Evolutionary conservation across 2,888 invertebrate species (phyloP), one percentile per base, ranked within the genome.

Genomic region (Erebia epiphron): DNA sequence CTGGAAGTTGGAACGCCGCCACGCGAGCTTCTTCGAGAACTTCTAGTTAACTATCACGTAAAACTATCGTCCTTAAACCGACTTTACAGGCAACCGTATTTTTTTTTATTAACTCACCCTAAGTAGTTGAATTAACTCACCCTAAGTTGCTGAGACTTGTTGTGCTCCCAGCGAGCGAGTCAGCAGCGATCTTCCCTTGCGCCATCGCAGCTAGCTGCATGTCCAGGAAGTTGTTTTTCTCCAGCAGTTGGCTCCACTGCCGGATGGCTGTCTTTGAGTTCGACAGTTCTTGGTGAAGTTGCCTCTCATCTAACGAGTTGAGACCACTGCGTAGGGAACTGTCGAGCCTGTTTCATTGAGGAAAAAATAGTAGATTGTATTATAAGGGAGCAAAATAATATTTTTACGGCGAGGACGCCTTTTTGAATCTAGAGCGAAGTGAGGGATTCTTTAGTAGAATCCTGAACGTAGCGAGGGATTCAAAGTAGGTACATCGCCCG

Each of bases 311-410:
- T 69, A 94, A 76, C 0, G 94, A 93, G 79, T 93, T 94, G 54
- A 94, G 83, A 58, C 93, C 93, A 76, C 93, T 93, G 63, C 93
- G 90, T 1, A 94, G 85, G 3, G 93, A 93, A 75, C 92, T 92
- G 80, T 93, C 93, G 84, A 93, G 78, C 79, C 93, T 92, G 58
- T 4, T n/a, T n/a, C 1, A 60, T 16, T 52, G 10, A 50, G 4
- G 8, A 54, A 54, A 16, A 9, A 52, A 52, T 7, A 52, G 0
- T 26, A 9, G 5, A 8, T 52, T n/a, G 5, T 16, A 16, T 16
- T 11, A 46, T n/a, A n/a, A n/a, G n/a, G n/a, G n/a, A n/a, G n/a
- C n/a, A n/a, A n/a, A n/a, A n/a, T n/a, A n/a, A n/a, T n/a, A n/a
- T n/a, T n/a, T n/a, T n/a, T n/a, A n/a, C n/a, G n/a, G n/a, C n/a